Evolutionary conservation across 53 echinoderm and acorn worm species (phyloP), one percentile per base, ranked within the genome.

Genomic region (Patiria pectinifera): DNA sequence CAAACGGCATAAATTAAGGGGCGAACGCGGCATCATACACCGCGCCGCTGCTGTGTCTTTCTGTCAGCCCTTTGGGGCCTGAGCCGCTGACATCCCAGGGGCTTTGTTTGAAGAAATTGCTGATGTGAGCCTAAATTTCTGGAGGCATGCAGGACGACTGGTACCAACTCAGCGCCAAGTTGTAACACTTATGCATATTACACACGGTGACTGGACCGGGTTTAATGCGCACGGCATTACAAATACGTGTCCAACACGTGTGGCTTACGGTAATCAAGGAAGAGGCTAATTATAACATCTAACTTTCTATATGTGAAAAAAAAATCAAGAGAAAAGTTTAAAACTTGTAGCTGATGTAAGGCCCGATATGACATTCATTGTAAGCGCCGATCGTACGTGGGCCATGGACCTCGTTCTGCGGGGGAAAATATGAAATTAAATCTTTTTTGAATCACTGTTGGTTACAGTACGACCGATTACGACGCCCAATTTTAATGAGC

Each of bases 41-140:
- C 45, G 18, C 59, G 59, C 82, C 82, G n/a, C 59, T 78, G 82
- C 82, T 23, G 82, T 82, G 15, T 11, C 82, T 58, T 15, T 23
- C 22, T 2, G 35, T 53, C 49, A 53, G 6, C 82, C 82, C 82
- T 23, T 59, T 58, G 2, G 49, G 53, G 87, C 72, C 14, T 2
- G 76, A 75, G 87, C 53, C 75, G 87, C 87, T 22, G 21, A 53
- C 21, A 48, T 87, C 87, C 87, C 87, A 77, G 87, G 87, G 87
- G 87, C 87, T 87, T 78, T 77, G 62, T 78, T 87, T 78, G 60
- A 9, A 87, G 87, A 77, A 87, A 62, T 78, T 87, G 87, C 87
- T 87, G 87, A 87, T 87, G 87, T 44, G 87, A 87, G 87, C 87
- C 87, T 53, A 87, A 77, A 71, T 87, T 87, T 87, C 11, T 59